Evolutionary conservation across 2,797 vertebrate genomes (phyloP).

Genomic region (Todus mexicanus): DNA sequence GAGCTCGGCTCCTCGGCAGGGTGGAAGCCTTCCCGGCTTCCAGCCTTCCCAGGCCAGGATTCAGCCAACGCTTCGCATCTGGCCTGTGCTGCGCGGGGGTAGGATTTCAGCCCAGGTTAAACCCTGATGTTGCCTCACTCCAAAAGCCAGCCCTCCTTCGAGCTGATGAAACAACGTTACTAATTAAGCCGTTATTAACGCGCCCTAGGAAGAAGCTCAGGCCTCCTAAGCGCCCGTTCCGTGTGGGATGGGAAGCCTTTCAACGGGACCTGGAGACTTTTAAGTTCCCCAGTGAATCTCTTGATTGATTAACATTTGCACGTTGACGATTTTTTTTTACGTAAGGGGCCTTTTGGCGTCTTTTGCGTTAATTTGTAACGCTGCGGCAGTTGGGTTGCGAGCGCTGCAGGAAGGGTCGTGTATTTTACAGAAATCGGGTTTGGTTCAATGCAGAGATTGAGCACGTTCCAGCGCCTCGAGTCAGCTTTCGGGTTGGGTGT

Average conservation of each 20-base stretch:
- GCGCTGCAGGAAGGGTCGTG: neutral
- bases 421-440: neutral
- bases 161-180: neutral
- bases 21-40: neutral
- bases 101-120: neutral
- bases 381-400: neutral
- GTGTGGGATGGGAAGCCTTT: accelerated
- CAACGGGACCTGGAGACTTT: neutral
- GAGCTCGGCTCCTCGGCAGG: neutral
- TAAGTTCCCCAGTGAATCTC: neutral
- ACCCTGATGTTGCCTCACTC: neutral
- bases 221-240: neutral
- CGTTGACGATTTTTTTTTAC: conserved; percentile 18
- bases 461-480: neutral
- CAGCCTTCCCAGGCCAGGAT: neutral
- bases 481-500: neutral
- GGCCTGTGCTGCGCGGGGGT: neutral
- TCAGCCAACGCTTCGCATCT: neutral
- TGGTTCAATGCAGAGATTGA: neutral
- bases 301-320: neutral
- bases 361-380: conserved; percentile 12
- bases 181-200: neutral
- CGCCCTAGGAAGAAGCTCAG: neutral
- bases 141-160: neutral
- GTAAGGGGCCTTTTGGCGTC: neutral